phyloP scores from a whole-genome alignment of 1,140 invertebrate genomes.

The Oncopodura yosiiana region DNA sequence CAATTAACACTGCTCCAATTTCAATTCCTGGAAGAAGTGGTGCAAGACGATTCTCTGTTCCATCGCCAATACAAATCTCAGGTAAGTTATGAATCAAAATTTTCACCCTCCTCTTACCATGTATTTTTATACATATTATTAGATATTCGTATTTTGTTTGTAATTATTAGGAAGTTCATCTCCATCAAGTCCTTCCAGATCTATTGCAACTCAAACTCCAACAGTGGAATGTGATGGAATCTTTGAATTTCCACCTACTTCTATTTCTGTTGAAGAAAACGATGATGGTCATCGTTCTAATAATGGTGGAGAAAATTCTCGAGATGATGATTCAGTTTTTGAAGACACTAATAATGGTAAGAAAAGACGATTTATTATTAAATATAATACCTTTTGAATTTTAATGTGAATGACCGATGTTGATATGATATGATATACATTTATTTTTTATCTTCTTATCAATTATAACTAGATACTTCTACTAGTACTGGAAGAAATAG shows the following conservation, averaged over 20 bases:
- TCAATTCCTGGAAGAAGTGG: no score
- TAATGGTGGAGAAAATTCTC: background rate
- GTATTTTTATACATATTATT: no score
- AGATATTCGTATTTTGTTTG: background rate
- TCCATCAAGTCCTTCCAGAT: background rate
- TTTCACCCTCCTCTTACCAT: no score
- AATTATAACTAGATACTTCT: no score
- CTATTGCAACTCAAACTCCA: slow-evolving; percentile 15
- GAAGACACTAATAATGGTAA: background rate
- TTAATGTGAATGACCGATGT: background rate
- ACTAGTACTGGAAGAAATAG: background rate
- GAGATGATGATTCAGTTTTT: no score
- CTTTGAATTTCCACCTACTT: slow-evolving; percentile 3
- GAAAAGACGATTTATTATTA: background rate
- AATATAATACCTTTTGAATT: background rate
- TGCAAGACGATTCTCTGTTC: no score
- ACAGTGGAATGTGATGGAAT: slow-evolving; percentile 1
- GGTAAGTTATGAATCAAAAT: no score
- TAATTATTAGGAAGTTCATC: background rate
- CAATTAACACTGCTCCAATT: no score
- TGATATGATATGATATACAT: no score
- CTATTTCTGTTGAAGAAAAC: background rate
- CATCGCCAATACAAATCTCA: no score
- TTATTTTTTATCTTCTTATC: no score
- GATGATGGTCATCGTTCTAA: no score